Evolutionary conservation across 2,888 invertebrate genomes (phyloP).

Genomic region (Lasioglossum villosulum): DNA sequence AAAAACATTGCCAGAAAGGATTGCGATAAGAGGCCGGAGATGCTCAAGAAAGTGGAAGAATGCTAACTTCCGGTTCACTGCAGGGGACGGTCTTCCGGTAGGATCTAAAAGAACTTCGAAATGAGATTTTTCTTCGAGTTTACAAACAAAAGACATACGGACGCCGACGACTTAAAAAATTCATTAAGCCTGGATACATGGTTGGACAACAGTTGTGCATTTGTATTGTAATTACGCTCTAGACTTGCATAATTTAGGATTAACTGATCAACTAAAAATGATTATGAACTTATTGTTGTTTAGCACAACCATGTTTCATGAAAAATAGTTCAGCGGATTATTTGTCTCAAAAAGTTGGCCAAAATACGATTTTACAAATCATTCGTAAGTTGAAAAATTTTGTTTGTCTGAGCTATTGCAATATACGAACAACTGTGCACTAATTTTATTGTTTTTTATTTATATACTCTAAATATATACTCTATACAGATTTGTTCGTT

Average conservation of each 20-base stretch:
- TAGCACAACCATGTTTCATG: no score
- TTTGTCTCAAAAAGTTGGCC: no score
- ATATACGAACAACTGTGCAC: no score
- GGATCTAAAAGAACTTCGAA: constrained; percentile 20
- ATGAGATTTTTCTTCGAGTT: neutral
- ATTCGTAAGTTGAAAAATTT: no score
- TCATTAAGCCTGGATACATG: neutral
- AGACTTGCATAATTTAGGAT: neutral
- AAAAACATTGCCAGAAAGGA: neutral
- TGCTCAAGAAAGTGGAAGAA: constrained; percentile 24
- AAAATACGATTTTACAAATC: no score
- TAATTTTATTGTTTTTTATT: no score
- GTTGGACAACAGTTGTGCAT: neutral
- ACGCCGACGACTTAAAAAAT: neutral
- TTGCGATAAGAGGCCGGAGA: neutral
- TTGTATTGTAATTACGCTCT: neutral
- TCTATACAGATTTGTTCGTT: no score
- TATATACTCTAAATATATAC: no score
- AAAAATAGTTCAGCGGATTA: no score
- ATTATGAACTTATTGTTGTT: neutral
- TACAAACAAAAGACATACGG: neutral
- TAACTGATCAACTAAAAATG: neutral
- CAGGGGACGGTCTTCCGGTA: neutral
- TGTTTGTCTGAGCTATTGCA: no score
- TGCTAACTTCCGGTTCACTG: constrained; percentile 17